These are phyloP conservation scores for Didymodactylos carnosus DNA, from an alignment of 2,888 invertebrate species.

Conservation along the genomic window DNA sequence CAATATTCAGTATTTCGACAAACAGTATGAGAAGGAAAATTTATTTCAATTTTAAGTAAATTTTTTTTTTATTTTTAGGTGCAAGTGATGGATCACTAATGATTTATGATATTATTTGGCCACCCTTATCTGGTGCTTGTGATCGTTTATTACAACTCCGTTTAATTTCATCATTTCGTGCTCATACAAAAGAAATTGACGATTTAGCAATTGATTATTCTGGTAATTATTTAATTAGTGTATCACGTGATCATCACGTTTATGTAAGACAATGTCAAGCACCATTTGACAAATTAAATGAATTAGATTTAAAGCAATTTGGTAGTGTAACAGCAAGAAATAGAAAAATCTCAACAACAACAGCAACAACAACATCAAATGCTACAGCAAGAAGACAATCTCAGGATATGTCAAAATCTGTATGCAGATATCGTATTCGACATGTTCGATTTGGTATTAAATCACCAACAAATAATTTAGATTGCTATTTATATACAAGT, in stretches of 20 bases:
- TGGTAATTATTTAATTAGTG: neutral
- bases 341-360: too few species aligned
- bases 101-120: neutral
- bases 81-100: neutral
- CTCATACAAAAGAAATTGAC: neutral
- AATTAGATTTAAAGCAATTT: neutral
- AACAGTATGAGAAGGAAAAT: too few species aligned
- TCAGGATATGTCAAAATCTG: too few species aligned
- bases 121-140: neutral
- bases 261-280: neutral
- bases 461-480: neutral
- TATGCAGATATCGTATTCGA: neutral
- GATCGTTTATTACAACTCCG: neutral
- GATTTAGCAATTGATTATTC: neutral
- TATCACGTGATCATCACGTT: neutral
- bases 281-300: neutral
- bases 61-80: neutral
- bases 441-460: neutral
- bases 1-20: too few species aligned
- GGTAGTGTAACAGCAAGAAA: neutral
- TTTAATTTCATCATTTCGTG: neutral
- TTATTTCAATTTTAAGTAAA: too few species aligned
- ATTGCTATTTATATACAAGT: neutral
- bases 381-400: too few species aligned
- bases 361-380: neutral